A percentile compares a stretch with the other conserved stretches of the same genome.
These are phyloP conservation scores for Herminia tarsipennalis DNA, from an alignment of 2,888 invertebrate genomes.

Conservation along the genomic window DNA sequence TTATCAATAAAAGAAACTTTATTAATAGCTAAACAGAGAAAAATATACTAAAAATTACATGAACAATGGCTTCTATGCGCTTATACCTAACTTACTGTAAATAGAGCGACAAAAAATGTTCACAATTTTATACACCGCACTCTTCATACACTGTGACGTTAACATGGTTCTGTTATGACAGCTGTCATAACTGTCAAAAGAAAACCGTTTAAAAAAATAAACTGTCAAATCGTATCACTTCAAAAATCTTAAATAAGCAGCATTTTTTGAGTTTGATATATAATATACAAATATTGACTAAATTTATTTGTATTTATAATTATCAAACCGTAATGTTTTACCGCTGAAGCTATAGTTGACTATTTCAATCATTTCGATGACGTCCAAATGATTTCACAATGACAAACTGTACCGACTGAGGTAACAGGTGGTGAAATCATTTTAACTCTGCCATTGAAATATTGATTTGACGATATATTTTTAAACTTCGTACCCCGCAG, in stretches of 20 bases:
- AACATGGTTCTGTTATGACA: too few species aligned
- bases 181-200: not conserved
- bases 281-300: conserved; percentile 1
- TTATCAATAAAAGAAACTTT: conserved; percentile 79
- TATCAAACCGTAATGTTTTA: not conserved
- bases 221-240: too few species aligned
- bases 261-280: too few species aligned
- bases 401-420: too few species aligned
- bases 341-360: not conserved
- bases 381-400: too few species aligned
- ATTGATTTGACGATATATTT: not conserved
- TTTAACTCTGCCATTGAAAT: not conserved
- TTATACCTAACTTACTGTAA: conserved; percentile 54
- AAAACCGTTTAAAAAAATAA: too few species aligned
- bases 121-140: conserved; percentile 44
- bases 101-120: conserved; percentile 39
- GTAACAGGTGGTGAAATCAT: too few species aligned
- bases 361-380: not conserved
- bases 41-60: conserved; percentile 73
- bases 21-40: conserved; percentile 75
- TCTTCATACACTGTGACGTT: conserved; percentile 16
- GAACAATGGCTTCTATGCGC: conserved; percentile 76
- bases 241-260: too few species aligned
- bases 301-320: conserved; percentile 7
- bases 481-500: conserved; percentile 5